Base-by-base conservation (phyloP, 2,113 vertebrate genomes). In the Microtus oregoni region DNA sequence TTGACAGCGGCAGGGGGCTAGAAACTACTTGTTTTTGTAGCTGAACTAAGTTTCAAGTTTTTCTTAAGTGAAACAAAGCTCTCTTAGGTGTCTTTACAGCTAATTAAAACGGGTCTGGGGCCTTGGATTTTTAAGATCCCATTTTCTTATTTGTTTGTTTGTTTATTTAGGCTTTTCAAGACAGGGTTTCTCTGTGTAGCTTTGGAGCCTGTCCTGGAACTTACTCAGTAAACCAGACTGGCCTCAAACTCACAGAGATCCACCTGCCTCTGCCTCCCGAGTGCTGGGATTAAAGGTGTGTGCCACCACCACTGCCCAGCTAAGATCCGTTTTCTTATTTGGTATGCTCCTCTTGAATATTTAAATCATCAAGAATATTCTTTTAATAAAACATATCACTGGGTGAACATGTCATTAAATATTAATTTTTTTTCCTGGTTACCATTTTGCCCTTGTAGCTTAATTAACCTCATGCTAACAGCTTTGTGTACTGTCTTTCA, bases 21-120 rank as follows among this genome's bases (percentile, higher is more conserved):
- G 47, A 96, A 83, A 83, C 96, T 97, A 88, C 17, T 68, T 58
- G 58, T 96, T 91, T 96, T n/a, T 95, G 86, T 2, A 14, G 38
- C 93, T 86, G 88, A 98, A 93, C 82, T 97, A 91, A 2, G 13
- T 83, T 97, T 93, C 86, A 87, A 94, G 95, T 92, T 87, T 93
- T 97, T 94, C 22, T 92, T 77, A 11, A 87, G 68, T 90, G 95
- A 97, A 96, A 94, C 32, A 98, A 96, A 94, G 68, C 28, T 24
- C 78, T 94, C 63, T 88, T 26, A 93, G 38, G 28, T 94, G 65
- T 65, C 52, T 28, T 92, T 58, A 82, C 6, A 38, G 86, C 78
- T 90, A 83, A 77, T 32, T 41, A 92, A 92, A 65, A 78, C 41
- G 91, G 73, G 22, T 92, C 95, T 32, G 86, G 32, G 65, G 75